A percentile compares a stretch with the other conserved stretches of the same genome.
These are phyloP conservation scores for Onychomys leucogaster DNA, from an alignment of 2,797 vertebrate species.

Conservation along the genomic window DNA sequence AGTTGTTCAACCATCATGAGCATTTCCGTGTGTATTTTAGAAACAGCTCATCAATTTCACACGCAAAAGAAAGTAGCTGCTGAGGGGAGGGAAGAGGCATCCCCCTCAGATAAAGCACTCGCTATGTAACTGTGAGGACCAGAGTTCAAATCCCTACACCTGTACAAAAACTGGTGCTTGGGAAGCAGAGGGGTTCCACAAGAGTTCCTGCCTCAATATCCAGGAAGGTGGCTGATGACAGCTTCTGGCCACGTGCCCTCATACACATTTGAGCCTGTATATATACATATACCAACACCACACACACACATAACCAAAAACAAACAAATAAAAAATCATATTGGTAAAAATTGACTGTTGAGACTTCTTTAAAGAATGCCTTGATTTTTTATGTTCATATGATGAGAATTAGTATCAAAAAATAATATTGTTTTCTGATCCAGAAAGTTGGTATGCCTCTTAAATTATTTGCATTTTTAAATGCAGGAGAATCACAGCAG, in stretches of 20 bases:
- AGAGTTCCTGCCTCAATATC: not conserved
- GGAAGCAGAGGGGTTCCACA: not conserved
- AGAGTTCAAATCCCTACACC: not conserved
- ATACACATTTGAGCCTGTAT: not conserved
- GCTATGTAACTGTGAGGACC: no score
- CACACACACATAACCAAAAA: not conserved
- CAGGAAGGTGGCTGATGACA: no score
- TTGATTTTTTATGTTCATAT: not conserved
- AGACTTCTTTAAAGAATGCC: not conserved
- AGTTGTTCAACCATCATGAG: not conserved
- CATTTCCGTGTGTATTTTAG: not conserved
- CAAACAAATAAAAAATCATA: not conserved
- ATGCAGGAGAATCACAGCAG: not conserved
- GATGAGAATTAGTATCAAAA: not conserved
- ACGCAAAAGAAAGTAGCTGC: not conserved
- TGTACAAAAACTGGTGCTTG: not conserved
- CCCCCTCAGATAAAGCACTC: no score
- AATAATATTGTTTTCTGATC: not conserved
- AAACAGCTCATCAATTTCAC: not conserved
- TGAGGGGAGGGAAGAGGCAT: fast-evolving
- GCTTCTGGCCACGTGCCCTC: not conserved
- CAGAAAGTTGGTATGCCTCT: not conserved
- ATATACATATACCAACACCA: not conserved
- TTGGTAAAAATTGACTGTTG: not conserved
- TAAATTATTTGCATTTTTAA: not conserved